Evolutionary conservation across 2,888 invertebrate genomes (phyloP).

Genomic region (Saturnia japonica): DNA sequence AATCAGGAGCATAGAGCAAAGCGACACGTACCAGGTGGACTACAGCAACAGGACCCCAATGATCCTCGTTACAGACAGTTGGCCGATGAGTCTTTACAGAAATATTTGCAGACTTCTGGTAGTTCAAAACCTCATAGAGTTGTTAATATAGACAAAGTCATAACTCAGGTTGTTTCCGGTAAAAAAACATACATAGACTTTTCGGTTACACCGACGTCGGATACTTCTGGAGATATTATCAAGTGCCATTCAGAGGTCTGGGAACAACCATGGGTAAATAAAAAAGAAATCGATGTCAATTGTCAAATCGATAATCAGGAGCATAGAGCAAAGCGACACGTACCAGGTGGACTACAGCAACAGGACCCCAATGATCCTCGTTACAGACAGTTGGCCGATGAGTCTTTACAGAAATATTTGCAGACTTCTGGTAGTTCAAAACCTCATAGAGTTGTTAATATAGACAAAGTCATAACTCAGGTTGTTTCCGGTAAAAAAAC

Average conservation of each 20-base stretch:
- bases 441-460: constrained; percentile 25
- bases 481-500: constrained; percentile 36
- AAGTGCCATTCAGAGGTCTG: constrained; percentile 37
- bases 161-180: constrained; percentile 42
- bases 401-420: constrained; percentile 40
- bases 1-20: constrained; percentile 22
- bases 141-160: constrained; percentile 30
- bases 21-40: constrained; percentile 29
- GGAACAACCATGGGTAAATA: constrained; percentile 35
- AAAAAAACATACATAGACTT: constrained; percentile 35
- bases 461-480: constrained; percentile 35
- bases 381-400: constrained; percentile 33
- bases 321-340: neutral
- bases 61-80: constrained; percentile 32
- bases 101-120: constrained; percentile 28
- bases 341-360: constrained; percentile 29
- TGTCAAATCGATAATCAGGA: constrained; percentile 26
- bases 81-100: constrained; percentile 36
- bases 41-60: constrained; percentile 28
- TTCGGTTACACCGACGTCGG: constrained; percentile 25
- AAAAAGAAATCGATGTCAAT: constrained; percentile 34
- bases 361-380: constrained; percentile 28
- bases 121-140: constrained; percentile 25
- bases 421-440: constrained; percentile 16
- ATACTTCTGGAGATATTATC: constrained; percentile 23